A percentile compares a stretch with the other conserved stretches of the same genome.
phyloP scores from a whole-genome alignment of 2,888 invertebrate species.

The Strigamia crassipes region DNA sequence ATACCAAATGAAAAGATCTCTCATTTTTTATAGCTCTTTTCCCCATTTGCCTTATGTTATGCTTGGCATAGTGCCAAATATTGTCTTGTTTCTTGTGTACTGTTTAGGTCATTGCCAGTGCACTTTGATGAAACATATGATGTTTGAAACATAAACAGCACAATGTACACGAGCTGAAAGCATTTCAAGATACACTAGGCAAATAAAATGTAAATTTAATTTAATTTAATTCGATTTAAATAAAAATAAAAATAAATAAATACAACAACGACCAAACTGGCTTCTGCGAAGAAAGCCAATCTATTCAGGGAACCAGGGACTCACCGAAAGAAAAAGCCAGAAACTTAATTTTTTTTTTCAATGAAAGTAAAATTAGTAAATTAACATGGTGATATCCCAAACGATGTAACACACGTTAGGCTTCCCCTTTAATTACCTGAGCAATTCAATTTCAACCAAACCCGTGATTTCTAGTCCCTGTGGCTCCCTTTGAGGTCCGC shows the following conservation, averaged over 20 bases:
- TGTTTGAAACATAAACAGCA: constrained; percentile 23
- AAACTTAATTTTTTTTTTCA: neutral
- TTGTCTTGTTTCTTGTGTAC: constrained; percentile 15
- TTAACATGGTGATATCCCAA: neutral
- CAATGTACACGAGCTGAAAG: neutral
- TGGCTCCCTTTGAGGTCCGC: neutral
- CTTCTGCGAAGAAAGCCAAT: neutral
- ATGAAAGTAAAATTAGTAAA: neutral
- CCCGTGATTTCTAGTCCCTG: neutral
- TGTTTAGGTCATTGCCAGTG: constrained; percentile 23
- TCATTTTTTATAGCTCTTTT: constrained; percentile 13
- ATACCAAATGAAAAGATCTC: neutral
- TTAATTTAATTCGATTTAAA: too few species aligned
- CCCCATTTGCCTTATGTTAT: neutral
- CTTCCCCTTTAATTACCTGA: neutral
- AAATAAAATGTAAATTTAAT: neutral
- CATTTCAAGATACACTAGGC: neutral
- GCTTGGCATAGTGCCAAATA: neutral
- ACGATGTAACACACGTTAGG: neutral
- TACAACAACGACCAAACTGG: neutral
- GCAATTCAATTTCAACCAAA: neutral
- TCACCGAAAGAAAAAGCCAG: neutral
- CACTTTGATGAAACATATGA: constrained; percentile 13
- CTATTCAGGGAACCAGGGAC: neutral
- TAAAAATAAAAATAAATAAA: neutral